Percentiles rank a stretch among this genome's conserved stretches.
Evolutionary conservation across 2,797 vertebrate species (phyloP).

Genomic region (Oryzias sinensis): DNA sequence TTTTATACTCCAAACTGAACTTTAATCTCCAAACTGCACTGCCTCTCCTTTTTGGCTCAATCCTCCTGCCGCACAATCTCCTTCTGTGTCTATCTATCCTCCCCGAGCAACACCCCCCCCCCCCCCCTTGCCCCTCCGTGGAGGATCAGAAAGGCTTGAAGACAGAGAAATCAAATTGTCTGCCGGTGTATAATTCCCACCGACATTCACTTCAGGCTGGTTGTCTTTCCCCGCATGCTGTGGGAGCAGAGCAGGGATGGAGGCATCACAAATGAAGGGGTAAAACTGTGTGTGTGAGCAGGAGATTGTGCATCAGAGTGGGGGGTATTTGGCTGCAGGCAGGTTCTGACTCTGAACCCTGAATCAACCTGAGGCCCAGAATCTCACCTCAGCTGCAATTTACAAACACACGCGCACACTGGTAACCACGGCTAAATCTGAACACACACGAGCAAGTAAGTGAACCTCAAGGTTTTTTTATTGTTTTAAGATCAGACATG

Average conservation of each 20-base stretch:
- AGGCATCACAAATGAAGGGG: slow-evolving; percentile 38
- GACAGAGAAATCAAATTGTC: slow-evolving; percentile 77
- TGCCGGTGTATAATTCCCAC: slow-evolving; percentile 71
- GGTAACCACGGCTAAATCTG: too few relatives aligned
- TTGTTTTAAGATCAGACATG: too few relatives aligned
- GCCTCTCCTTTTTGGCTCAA: slow-evolving; percentile 8
- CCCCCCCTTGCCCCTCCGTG: slow-evolving; percentile 8
- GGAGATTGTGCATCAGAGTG: slow-evolving; percentile 17
- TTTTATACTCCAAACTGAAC: slow-evolving; percentile 1
- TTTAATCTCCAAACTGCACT: neutral
- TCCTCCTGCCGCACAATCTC: slow-evolving; percentile 4
- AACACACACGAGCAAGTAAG: too few relatives aligned
- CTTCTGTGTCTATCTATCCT: slow-evolving; percentile 20
- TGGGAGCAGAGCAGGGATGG: slow-evolving; percentile 24
- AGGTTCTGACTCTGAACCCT: slow-evolving; percentile 48
- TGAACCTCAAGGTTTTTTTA: neutral
- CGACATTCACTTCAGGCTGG: slow-evolving; percentile 68
- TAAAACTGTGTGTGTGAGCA: slow-evolving; percentile 18
- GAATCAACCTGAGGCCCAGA: slow-evolving; percentile 66
- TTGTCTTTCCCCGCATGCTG: slow-evolving; percentile 61
- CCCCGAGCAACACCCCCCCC: slow-evolving; percentile 5
- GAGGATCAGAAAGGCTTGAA: slow-evolving; percentile 53
- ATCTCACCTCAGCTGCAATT: slow-evolving; percentile 54
- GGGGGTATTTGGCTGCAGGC: slow-evolving; percentile 54
- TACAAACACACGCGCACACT: slow-evolving; percentile 24